A percentile compares a stretch with the other conserved stretches of the same genome.
These are phyloP conservation scores for Drosophila atripex DNA, from an alignment of 2,888 invertebrate species.

Conservation along the genomic window DNA sequence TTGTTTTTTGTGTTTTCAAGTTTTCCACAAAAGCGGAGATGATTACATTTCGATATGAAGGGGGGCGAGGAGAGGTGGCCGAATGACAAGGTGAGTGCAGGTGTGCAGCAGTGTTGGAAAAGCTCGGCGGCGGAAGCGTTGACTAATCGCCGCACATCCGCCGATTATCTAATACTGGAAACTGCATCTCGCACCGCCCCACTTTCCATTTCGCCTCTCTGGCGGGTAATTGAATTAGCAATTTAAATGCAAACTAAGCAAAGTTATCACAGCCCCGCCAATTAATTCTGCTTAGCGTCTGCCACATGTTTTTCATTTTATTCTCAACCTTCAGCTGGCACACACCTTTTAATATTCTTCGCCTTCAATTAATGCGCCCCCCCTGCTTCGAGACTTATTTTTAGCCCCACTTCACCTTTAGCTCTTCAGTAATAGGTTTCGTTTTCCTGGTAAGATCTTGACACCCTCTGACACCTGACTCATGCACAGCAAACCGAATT, in stretches of 20 bases:
- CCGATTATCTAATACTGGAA: constrained; percentile 10
- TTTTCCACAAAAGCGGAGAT: constrained; percentile 21
- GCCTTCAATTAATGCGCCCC: background rate
- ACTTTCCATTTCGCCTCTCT: background rate
- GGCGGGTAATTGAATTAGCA: background rate
- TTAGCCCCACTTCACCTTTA: constrained; percentile 1
- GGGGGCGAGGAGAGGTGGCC: constrained; percentile 3
- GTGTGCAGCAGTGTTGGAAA: constrained; percentile 32
- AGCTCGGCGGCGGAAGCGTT: constrained; percentile 33
- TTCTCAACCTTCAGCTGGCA: background rate
- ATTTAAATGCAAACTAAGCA: background rate
- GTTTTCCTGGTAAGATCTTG: constrained; percentile 25
- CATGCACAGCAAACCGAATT: background rate
- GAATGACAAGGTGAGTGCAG: constrained; percentile 41
- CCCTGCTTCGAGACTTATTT: background rate
- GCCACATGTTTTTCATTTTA: background rate
- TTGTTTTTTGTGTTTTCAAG: constrained; percentile 20
- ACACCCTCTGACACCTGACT: constrained; percentile 33
- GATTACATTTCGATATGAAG: constrained; percentile 39
- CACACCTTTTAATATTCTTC: background rate
- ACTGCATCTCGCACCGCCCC: background rate
- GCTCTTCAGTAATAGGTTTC: constrained; percentile 1
- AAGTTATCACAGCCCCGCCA: background rate
- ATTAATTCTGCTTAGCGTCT: constrained; percentile 1
- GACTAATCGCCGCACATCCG: constrained; percentile 39